Evolutionary conservation across 92 coral and sea anemone genomes (phyloP).

Genomic region (Desmophyllum pertusum): DNA sequence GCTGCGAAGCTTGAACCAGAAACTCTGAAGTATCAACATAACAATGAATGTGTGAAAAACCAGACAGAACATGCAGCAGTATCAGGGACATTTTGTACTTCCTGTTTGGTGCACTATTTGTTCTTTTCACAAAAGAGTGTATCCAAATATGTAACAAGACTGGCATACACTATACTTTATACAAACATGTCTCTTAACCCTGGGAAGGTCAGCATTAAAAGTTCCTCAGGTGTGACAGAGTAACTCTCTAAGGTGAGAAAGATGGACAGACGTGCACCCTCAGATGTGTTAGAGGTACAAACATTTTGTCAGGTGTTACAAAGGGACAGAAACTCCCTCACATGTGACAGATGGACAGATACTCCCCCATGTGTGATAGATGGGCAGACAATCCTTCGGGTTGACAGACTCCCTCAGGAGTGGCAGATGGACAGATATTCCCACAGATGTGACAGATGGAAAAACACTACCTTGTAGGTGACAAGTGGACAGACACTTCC

Average conservation of each 20-base stretch:
- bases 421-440: not conserved
- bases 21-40: constrained; percentile 63
- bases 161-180: too few species aligned
- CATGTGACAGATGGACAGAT: not conserved
- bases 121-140: not conserved
- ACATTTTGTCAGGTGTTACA: too few species aligned
- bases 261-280: not conserved
- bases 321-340: not conserved
- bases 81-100: not conserved
- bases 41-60: not conserved
- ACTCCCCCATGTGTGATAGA: not conserved
- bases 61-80: not conserved
- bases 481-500: not conserved
- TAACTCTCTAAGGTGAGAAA: not conserved
- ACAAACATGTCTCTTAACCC: too few species aligned
- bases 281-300: not conserved
- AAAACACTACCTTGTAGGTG: not conserved
- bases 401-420: too few species aligned
- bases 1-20: constrained; percentile 97
- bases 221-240: too few species aligned
- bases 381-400: not conserved
- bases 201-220: too few species aligned
- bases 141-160: too few species aligned
- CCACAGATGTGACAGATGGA: not conserved
- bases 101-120: not conserved